Evolutionary conservation across 2,888 invertebrate genomes (phyloP), one percentile per base, ranked within the genome.

Genomic region (Druceiella hillmani): DNA sequence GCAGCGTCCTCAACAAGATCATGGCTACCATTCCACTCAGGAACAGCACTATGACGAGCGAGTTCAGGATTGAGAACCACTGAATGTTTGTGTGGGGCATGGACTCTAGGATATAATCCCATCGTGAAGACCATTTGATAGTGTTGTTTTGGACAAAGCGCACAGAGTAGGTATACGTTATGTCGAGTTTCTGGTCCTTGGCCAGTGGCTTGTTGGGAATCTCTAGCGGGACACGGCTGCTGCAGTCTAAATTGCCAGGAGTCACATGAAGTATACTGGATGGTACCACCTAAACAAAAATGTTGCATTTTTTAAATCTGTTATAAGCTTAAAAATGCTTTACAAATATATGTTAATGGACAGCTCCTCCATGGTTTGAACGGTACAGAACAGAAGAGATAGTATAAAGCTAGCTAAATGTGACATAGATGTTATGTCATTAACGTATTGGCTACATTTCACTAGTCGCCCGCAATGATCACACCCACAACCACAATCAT

Each of bases 11-110:
- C 49, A 99, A 66, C 65, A 99, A 78, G 55, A 99, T 99, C 98
- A 99, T 99, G 16, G 97, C 98, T 10, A 99, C 95, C 98, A 99
- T 99, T 49, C 98, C 99, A 49, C 95, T 93, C 12, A 99, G 71
- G 67, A 99, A 99, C 17, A 95, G 68, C 2, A 94, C 94, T 55
- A 99, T 99, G 38, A 99, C 94, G 52, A 99, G 72, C 0, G 97
- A 97, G 65, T 99, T 99, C 44, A 99, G 74, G 55, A 99, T 99
- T 48, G 94, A 95, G 63, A 98, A 97, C 98, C 97, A 98, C 61
- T 98, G 97, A 53, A 98, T 97, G 59, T 97, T 97, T 1, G 97
- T 91, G 60, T 97, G 94, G 0, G 94, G 95, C 88, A 95, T 93
- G 1, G 97, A 94, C 65, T 97, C 94, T 41, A 99, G 70, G 46